These are phyloP conservation scores for Trachelus tabidus DNA, from an alignment of 2,888 invertebrate species.

Conservation along the genomic window DNA sequence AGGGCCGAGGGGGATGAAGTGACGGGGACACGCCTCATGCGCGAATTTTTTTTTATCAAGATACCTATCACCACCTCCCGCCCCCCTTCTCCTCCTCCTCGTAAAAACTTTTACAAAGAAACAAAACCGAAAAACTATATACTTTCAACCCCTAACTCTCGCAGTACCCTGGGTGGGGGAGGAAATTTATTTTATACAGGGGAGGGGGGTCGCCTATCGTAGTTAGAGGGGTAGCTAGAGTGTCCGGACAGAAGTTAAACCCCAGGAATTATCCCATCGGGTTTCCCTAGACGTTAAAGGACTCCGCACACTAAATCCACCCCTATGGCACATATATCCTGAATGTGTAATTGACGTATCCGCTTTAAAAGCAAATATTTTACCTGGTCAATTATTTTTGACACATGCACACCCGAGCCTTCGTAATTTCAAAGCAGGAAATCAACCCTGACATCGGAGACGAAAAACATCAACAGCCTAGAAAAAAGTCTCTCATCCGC, in stretches of 20 bases:
- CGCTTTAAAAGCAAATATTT: background rate
- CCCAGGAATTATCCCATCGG: background rate
- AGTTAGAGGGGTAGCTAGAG: background rate
- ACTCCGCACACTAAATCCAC: background rate
- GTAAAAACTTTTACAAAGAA: background rate
- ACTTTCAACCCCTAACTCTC: background rate
- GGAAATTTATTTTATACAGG: slow-evolving; percentile 14
- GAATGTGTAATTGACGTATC: background rate
- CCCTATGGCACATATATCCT: background rate
- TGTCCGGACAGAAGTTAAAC: background rate
- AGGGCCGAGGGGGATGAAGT: slow-evolving; percentile 16
- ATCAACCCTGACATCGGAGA: background rate
- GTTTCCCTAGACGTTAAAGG: background rate
- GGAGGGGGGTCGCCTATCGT: background rate
- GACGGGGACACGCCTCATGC: slow-evolving; percentile 20
- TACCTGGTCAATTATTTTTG: background rate
- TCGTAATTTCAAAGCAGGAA: background rate
- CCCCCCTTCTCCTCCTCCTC: background rate
- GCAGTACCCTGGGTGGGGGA: background rate
- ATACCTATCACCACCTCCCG: slow-evolving; percentile 19
- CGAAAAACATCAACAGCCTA: background rate
- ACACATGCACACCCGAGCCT: background rate
- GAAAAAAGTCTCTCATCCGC: background rate
- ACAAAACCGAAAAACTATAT: background rate
- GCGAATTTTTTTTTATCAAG: background rate